Percentiles rank a stretch among this genome's conserved stretches.
These are phyloP conservation scores for Geotrypetes seraphini DNA, from an alignment of 2,797 vertebrate species.

Conservation along the genomic window DNA sequence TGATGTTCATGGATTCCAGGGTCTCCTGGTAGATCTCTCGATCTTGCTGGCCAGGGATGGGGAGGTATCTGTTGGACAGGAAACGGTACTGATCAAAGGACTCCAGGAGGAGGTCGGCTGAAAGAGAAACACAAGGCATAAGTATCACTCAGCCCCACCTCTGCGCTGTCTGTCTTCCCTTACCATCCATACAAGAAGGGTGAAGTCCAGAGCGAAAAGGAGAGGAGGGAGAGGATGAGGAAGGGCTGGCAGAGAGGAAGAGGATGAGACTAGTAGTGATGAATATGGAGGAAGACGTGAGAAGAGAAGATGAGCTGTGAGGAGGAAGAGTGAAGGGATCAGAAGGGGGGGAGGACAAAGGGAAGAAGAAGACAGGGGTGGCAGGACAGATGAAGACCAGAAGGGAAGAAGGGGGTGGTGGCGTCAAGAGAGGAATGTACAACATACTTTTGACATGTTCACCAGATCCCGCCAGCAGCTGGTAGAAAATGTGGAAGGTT, in stretches of 20 bases:
- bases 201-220: not conserved
- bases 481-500: constrained; percentile 87
- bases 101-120: constrained; percentile 76
- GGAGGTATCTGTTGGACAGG: constrained; percentile 69
- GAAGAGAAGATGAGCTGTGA: not conserved
- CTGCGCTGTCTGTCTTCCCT: no score
- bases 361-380: not conserved
- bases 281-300: not conserved
- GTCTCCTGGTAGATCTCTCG: constrained; percentile 84
- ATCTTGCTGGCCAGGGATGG: constrained; percentile 74
- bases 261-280: no score
- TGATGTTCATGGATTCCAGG: constrained; percentile 81
- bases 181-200: no score
- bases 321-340: not conserved
- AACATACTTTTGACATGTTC: constrained; percentile 28
- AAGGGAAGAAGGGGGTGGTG: not conserved
- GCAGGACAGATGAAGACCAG: not conserved
- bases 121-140: not conserved
- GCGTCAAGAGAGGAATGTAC: not conserved
- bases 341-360: not conserved
- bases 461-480: constrained; percentile 71
- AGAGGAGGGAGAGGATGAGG: no score
- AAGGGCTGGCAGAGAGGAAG: not conserved
- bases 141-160: no score
- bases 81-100: constrained; percentile 74